Percentiles rank a stretch among this genome's conserved stretches.
Conservation (phyloP, 2,888 invertebrate genomes). For the Euspilapteryx auroguttella region DNA sequence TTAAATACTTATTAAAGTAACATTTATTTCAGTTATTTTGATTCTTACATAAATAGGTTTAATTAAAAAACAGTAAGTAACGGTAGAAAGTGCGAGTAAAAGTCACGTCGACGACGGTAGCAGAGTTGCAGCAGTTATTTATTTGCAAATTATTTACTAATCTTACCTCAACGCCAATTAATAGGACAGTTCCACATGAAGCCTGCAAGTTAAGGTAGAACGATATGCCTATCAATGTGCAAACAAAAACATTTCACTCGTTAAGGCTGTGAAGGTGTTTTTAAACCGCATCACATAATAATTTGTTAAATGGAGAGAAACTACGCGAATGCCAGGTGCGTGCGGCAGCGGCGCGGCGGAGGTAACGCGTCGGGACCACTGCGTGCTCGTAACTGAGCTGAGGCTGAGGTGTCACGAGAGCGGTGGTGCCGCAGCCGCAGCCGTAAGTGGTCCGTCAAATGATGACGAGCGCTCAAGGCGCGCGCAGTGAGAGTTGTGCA, state of each 20-base stretch:
- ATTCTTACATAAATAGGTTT: no score
- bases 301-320: constrained; percentile 32
- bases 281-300: constrained; percentile 51
- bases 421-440: background rate
- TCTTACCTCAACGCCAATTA: constrained; percentile 28
- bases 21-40: no score
- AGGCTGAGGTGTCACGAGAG: constrained; percentile 14
- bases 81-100: no score
- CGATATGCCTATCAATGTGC: constrained; percentile 25
- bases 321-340: constrained; percentile 27
- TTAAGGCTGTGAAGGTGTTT: constrained; percentile 35
- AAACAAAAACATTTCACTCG: constrained; percentile 48
- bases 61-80: no score
- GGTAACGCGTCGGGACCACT: constrained; percentile 33
- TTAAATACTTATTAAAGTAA: no score
- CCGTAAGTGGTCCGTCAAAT: no score
- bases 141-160: no score
- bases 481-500: constrained; percentile 55
- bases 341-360: no score
- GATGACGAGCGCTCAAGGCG: constrained; percentile 51
- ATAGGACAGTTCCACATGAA: constrained; percentile 40
- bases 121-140: no score
- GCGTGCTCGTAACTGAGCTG: constrained; percentile 34
- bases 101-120: no score
- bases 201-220: constrained; percentile 21